These are phyloP conservation scores for Notodonta ziczac DNA, from an alignment of 2,888 invertebrate species.

Conservation along the genomic window DNA sequence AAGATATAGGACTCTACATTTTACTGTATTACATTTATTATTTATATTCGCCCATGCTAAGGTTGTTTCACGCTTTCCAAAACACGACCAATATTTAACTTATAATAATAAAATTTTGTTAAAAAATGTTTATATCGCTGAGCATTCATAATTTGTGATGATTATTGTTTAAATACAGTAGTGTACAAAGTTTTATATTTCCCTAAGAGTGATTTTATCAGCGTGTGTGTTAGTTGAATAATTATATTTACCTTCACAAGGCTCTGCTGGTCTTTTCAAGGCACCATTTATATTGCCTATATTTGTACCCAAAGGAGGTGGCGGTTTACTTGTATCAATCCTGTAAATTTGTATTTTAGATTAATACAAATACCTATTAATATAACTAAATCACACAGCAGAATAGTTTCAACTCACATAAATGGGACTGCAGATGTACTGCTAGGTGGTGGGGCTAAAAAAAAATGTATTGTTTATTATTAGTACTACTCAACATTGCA, in stretches of 20 bases:
- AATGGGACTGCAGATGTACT: background rate
- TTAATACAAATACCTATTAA: background rate
- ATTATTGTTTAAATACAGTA: conserved; percentile 4
- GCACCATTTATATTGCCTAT: conserved; percentile 27
- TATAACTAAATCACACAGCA: background rate
- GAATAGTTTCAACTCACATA: background rate
- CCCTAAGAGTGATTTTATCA: background rate
- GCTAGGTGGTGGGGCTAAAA: conserved; percentile 30
- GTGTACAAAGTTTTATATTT: background rate
- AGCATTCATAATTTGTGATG: conserved; percentile 35
- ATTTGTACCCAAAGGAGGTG: conserved; percentile 53
- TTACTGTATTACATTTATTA: conserved; percentile 3
- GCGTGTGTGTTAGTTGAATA: conserved; percentile 7
- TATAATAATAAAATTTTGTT: conserved; percentile 12
- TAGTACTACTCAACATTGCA: too few relatives aligned
- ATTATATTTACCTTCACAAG: conserved; percentile 47
- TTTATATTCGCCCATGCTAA: conserved; percentile 40
- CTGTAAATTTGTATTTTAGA: conserved; percentile 32
- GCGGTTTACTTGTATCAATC: conserved; percentile 65
- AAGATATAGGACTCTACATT: background rate
- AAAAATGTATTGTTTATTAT: background rate
- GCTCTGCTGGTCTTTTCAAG: conserved; percentile 45
- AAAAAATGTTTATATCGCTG: conserved; percentile 43
- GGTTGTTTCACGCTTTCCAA: conserved; percentile 13
- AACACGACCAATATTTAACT: conserved; percentile 10